phyloP scores from a whole-genome alignment of 2,113 vertebrate genomes.

The Zootoca vivipara region DNA sequence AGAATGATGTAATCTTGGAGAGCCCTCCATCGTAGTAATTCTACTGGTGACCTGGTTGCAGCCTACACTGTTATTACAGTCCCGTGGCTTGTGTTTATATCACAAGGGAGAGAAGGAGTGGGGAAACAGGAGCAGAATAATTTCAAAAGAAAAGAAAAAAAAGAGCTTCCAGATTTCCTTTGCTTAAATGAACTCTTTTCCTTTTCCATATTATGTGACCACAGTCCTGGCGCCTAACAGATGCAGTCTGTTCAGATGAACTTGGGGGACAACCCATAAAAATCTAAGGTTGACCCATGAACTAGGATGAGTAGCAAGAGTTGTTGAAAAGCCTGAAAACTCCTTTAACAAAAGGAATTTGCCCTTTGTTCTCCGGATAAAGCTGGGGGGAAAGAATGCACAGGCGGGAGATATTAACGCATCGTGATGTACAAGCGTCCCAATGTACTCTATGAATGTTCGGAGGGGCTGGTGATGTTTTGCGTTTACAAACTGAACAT shows the following conservation, averaged over 20 bases:
- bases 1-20: slow-evolving; percentile 77
- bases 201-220: slow-evolving; percentile 70
- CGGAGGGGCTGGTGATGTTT: background rate
- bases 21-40: slow-evolving; percentile 58
- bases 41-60: slow-evolving; percentile 78
- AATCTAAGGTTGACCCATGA: slow-evolving; percentile 59
- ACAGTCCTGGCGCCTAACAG: slow-evolving; percentile 59
- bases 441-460: background rate
- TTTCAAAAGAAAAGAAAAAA: slow-evolving; percentile 69
- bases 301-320: slow-evolving; percentile 39
- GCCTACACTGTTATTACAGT: slow-evolving; percentile 74
- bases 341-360: slow-evolving; percentile 56
- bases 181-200: slow-evolving; percentile 72
- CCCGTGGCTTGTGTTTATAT: slow-evolving; percentile 66
- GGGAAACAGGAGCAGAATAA: slow-evolving; percentile 67
- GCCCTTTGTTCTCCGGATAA: slow-evolving; percentile 67
- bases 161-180: slow-evolving; percentile 77
- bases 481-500: slow-evolving; percentile 35
- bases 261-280: slow-evolving; percentile 55
- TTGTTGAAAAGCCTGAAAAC: slow-evolving; percentile 57
- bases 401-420: slow-evolving; percentile 38
- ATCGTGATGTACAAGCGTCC: background rate
- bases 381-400: slow-evolving; percentile 53
- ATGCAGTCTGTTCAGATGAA: slow-evolving; percentile 69
- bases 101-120: slow-evolving; percentile 67